phyloP scores from a whole-genome alignment of 2,797 vertebrate species.

The Aeoliscus strigatus region DNA sequence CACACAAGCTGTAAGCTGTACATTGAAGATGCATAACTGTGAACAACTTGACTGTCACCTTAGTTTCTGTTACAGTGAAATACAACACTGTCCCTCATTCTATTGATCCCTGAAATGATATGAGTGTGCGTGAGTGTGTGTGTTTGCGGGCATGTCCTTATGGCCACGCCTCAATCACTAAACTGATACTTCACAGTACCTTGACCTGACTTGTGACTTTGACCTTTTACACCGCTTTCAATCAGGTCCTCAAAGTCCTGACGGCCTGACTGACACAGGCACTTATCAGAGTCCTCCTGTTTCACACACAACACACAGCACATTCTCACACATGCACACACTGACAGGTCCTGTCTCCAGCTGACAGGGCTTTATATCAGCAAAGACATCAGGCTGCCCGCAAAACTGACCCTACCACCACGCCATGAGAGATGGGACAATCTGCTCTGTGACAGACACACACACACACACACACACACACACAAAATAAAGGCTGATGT shows the following conservation, averaged over 20 bases:
- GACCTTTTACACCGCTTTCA: conserved; percentile 61
- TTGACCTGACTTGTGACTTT: conserved; percentile 52
- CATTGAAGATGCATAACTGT: conserved; percentile 31
- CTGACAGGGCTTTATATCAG: conserved; percentile 70
- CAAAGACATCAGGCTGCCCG: conserved; percentile 55
- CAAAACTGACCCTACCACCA: conserved; percentile 53
- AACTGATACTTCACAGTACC: conserved; percentile 33
- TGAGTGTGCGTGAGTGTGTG: neutral
- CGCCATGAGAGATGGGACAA: conserved; percentile 64
- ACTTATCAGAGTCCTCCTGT: conserved; percentile 38
- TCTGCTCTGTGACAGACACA: conserved; percentile 59
- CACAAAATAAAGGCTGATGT: conserved; percentile 6
- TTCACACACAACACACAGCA: conserved; percentile 10
- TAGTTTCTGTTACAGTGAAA: conserved; percentile 50
- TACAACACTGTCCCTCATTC: conserved; percentile 47
- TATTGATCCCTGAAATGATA: conserved; percentile 37
- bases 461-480: conserved; percentile 9
- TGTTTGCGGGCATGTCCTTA: conserved; percentile 11
- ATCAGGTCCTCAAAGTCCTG: conserved; percentile 47
- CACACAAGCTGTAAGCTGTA: conserved; percentile 15
- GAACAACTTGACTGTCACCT: conserved; percentile 50
- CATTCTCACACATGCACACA: conserved; percentile 12
- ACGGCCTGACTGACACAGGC: conserved; percentile 39
- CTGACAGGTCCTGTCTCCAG: conserved; percentile 59
- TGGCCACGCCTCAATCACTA: conserved; percentile 30